These are phyloP conservation scores for Argyresthia albistria DNA, from an alignment of 2,888 invertebrate genomes.

Conservation along the genomic window DNA sequence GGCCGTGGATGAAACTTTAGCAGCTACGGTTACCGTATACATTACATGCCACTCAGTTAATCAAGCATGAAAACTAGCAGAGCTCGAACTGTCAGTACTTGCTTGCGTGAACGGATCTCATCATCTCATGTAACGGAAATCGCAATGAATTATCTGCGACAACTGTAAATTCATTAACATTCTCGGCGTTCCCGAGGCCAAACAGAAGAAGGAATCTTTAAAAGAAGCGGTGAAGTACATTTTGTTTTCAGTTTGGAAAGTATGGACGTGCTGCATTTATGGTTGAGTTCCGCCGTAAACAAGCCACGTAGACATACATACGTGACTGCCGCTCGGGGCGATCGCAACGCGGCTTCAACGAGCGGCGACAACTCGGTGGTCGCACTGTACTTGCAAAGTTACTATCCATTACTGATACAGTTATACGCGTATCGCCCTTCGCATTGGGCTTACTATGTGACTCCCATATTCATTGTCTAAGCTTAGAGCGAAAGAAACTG, in stretches of 20 bases:
- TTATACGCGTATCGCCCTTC: slow-evolving; percentile 46
- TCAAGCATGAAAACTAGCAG: slow-evolving; percentile 5
- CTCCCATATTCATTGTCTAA: slow-evolving; percentile 50
- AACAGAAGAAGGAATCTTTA: background rate
- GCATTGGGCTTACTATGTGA: slow-evolving; percentile 40
- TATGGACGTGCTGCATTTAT: slow-evolving; percentile 31
- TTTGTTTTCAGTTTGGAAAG: slow-evolving; percentile 36
- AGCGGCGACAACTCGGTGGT: no score
- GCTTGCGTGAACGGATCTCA: slow-evolving; percentile 1
- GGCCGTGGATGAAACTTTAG: background rate
- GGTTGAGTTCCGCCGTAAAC: slow-evolving; percentile 23
- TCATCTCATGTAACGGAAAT: slow-evolving; percentile 3
- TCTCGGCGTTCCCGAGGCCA: background rate
- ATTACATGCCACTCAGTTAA: slow-evolving; percentile 7
- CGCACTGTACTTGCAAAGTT: background rate
- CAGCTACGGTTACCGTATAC: slow-evolving; percentile 10
- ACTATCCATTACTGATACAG: slow-evolving; percentile 53
- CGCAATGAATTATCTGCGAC: background rate
- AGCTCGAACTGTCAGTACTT: background rate
- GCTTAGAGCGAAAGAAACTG: slow-evolving; percentile 37
- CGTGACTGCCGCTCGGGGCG: slow-evolving; percentile 51
- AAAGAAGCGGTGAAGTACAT: background rate
- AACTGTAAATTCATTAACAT: background rate
- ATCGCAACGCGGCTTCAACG: slow-evolving; percentile 13
- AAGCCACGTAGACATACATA: slow-evolving; percentile 40